These are phyloP conservation scores for Pleuronectes platessa DNA, from an alignment of 2,113 vertebrate species.

Conservation along the genomic window DNA sequence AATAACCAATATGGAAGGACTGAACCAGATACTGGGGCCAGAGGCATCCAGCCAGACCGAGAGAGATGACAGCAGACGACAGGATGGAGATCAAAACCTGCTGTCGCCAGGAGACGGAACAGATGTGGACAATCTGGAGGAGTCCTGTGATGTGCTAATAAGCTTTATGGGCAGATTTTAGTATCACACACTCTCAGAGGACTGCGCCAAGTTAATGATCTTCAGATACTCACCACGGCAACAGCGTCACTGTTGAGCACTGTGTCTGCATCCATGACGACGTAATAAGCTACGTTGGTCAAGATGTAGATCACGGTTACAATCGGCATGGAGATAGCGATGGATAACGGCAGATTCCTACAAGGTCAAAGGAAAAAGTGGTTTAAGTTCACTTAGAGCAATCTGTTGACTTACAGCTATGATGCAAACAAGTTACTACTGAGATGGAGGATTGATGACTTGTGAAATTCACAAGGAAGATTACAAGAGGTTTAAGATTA, in stretches of 20 bases:
- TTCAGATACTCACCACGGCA: conserved; percentile 82
- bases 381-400: neutral
- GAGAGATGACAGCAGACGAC: conserved; percentile 31
- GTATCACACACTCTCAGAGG: neutral
- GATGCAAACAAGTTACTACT: neutral
- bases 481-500: neutral
- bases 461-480: neutral
- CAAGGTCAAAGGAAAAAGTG: neutral
- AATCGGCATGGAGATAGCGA: conserved; percentile 87
- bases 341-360: conserved; percentile 86
- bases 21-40: conserved; percentile 23
- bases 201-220: neutral
- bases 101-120: conserved; percentile 34
- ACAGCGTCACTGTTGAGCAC: conserved; percentile 84
- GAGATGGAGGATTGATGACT: neutral
- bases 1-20: conserved; percentile 26
- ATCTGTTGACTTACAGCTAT: neutral
- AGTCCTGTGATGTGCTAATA: conserved; percentile 4
- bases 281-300: conserved; percentile 86
- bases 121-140: conserved; percentile 24
- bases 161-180: neutral
- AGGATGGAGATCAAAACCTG: conserved; percentile 34
- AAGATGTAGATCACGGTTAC: conserved; percentile 87
- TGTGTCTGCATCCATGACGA: conserved; percentile 78
- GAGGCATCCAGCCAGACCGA: conserved; percentile 37